phyloP scores from a whole-genome alignment of 2,797 vertebrate genomes.

The Trematomus bernacchii region DNA sequence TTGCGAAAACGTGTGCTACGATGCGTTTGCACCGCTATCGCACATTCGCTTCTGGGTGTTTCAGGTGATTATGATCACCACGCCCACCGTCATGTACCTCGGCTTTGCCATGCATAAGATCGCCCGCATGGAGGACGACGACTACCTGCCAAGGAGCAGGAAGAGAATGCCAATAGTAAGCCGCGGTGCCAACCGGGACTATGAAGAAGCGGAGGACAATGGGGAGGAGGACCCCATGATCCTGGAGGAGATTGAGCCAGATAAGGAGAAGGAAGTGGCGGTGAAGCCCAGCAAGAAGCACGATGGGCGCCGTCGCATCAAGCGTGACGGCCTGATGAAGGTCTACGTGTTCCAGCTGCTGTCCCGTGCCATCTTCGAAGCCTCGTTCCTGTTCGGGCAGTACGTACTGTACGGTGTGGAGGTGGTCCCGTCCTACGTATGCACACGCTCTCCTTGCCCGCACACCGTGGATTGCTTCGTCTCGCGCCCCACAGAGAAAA shows the following conservation, averaged over 20 bases:
- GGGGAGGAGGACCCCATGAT: conserved; percentile 96
- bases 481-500: conserved; percentile 94
- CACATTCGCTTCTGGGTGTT: conserved; percentile 95
- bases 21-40: conserved; percentile 91
- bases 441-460: conserved; percentile 91
- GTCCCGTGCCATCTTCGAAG: conserved; percentile 87
- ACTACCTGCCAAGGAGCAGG: conserved; percentile 71
- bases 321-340: conserved; percentile 92
- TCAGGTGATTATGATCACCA: conserved; percentile 93
- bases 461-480: conserved; percentile 94
- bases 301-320: conserved; percentile 91
- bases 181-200: conserved; percentile 88
- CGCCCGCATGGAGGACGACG: conserved; percentile 81
- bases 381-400: conserved; percentile 91
- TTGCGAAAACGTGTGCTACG: conserved; percentile 95
- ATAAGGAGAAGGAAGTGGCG: conserved; percentile 83
- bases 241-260: conserved; percentile 89
- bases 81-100: conserved; percentile 92
- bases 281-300: conserved; percentile 84
- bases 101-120: conserved; percentile 95
- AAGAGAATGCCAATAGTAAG: conserved; percentile 88
- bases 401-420: conserved; percentile 91
- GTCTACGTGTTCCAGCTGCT: conserved; percentile 91
- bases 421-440: conserved; percentile 89
- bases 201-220: conserved; percentile 93